phyloP scores from a whole-genome alignment of 2,888 invertebrate species.

The Hypselothyrea guttata region DNA sequence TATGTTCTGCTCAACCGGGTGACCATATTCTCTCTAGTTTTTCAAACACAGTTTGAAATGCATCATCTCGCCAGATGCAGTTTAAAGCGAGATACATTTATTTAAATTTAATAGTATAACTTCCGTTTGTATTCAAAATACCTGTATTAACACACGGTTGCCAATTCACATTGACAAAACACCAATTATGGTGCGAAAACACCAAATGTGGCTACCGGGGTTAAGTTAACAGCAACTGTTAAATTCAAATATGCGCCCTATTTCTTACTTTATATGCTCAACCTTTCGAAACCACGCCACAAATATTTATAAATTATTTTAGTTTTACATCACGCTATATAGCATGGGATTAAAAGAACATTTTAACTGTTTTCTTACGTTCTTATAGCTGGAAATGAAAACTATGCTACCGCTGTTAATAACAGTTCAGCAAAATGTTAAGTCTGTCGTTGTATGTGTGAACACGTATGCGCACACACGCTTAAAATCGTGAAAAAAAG shows the following conservation, averaged over 20 bases:
- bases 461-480: conserved; percentile 60
- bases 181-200: too few species aligned
- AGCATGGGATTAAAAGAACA: too few species aligned
- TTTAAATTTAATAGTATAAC: too few species aligned
- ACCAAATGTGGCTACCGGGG: neutral
- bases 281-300: neutral
- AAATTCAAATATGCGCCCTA: conserved; percentile 21
- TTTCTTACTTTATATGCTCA: neutral
- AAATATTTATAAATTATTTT: neutral
- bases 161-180: too few species aligned
- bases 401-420: conserved; percentile 21
- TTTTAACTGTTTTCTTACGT: neutral
- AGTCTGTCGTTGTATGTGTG: conserved; percentile 33
- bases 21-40: too few species aligned
- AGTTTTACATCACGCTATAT: too few species aligned
- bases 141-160: too few species aligned
- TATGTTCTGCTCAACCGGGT: too few species aligned
- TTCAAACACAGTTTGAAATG: too few species aligned
- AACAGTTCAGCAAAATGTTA: conserved; percentile 55
- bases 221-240: conserved; percentile 17
- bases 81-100: too few species aligned
- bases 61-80: too few species aligned
- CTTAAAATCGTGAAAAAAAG: conserved; percentile 68
- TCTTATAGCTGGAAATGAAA: neutral
- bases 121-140: too few species aligned